Evolutionary conservation across 2,797 vertebrate species (phyloP).

Genomic region (Crocidura indochinensis): DNA sequence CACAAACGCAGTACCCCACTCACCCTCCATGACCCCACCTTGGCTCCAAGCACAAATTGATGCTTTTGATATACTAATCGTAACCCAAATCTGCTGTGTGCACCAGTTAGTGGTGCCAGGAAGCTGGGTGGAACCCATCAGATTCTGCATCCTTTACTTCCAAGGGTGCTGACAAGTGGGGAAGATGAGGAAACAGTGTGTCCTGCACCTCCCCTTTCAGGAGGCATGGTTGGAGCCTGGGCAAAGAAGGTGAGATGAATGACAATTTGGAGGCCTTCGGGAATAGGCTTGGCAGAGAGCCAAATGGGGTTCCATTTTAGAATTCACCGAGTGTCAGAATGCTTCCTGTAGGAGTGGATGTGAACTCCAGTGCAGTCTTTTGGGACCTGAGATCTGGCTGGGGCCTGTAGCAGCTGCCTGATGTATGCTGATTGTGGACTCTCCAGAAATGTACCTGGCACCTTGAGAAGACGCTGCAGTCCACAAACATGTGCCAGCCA

Average conservation of each 20-base stretch:
- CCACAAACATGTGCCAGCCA: not conserved
- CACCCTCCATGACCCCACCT: not conserved
- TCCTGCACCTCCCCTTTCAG: not conserved
- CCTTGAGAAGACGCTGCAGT: not conserved
- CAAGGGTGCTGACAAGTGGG: conserved; percentile 63
- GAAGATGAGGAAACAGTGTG: not conserved
- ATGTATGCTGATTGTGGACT: not conserved
- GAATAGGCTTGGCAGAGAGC: not conserved
- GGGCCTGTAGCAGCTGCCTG: not conserved
- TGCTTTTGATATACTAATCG: conserved; percentile 46
- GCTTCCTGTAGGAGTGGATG: not conserved
- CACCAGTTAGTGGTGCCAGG: conserved; percentile 53
- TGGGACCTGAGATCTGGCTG: not conserved
- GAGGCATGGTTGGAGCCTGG: not conserved
- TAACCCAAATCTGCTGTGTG: conserved; percentile 71
- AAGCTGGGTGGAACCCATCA: conserved; percentile 71
- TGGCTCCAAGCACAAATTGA: conserved; percentile 59
- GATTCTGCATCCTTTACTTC: conserved; percentile 68
- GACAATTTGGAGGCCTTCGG: not conserved
- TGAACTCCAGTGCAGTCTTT: not conserved
- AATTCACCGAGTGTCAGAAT: not conserved
- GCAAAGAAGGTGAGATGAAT: not conserved
- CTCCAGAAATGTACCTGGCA: not conserved
- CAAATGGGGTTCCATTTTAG: not conserved
- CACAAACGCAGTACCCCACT: not conserved